A percentile compares a stretch with the other conserved stretches of the same genome.
phyloP scores from a whole-genome alignment of 2,797 vertebrate species.

The Fundulus diaphanus region DNA sequence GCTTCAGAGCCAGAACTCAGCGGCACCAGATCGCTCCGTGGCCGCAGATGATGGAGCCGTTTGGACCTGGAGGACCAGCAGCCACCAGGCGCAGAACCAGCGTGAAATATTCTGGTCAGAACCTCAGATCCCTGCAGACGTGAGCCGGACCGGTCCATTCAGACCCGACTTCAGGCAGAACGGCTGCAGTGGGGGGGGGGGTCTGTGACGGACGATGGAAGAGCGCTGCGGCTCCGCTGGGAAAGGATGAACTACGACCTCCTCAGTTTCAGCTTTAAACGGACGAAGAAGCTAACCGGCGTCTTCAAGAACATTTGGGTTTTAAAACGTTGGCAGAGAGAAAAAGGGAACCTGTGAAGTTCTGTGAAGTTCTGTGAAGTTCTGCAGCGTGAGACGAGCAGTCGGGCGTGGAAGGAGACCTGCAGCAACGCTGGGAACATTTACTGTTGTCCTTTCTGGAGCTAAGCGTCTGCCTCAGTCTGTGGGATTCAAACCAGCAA shows the following conservation, averaged over 20 bases:
- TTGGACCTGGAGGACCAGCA: no score
- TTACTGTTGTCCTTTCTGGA: no score
- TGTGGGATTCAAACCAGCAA: no score
- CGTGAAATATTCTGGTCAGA: no score
- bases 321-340: neutral
- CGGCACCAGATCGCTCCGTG: neutral
- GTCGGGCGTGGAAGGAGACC: neutral
- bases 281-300: neutral
- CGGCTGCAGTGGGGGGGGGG: slow-evolving; percentile 3
- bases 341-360: no score
- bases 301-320: neutral
- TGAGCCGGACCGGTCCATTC: neutral
- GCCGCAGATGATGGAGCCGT: neutral
- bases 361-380: neutral
- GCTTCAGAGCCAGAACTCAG: neutral
- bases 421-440: no score
- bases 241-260: slow-evolving; percentile 5
- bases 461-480: no score
- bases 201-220: slow-evolving; percentile 26
- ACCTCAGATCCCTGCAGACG: neutral
- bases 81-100: neutral
- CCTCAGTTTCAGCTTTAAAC: neutral
- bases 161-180: neutral
- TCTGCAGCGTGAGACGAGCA: neutral
- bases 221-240: slow-evolving; percentile 18